A percentile compares a stretch with the other conserved stretches of the same genome.
phyloP scores from a whole-genome alignment of 2,888 invertebrate species.

The Andrena minutula region DNA sequence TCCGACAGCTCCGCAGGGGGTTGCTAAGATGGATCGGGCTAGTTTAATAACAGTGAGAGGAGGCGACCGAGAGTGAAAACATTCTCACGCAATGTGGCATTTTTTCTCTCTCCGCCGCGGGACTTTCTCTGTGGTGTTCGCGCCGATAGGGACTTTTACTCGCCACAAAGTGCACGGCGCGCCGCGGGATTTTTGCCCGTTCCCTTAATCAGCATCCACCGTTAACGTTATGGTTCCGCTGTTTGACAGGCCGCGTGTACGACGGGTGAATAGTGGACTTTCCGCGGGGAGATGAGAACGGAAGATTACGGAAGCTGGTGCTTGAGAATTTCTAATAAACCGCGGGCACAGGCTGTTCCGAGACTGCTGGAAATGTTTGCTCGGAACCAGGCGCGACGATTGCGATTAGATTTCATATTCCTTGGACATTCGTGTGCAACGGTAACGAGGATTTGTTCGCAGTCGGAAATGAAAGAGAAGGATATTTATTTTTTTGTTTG shows the following conservation, averaged over 20 bases:
- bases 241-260: slow-evolving; percentile 3
- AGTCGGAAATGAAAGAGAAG: no score
- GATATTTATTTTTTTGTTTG: no score
- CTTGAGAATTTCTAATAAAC: slow-evolving; percentile 21
- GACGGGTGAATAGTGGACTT: not conserved
- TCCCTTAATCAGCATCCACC: slow-evolving; percentile 30
- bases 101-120: slow-evolving; percentile 10
- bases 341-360: not conserved
- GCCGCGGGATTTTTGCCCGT: slow-evolving; percentile 2
- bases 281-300: slow-evolving; percentile 16
- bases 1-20: slow-evolving; percentile 15
- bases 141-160: slow-evolving; percentile 29
- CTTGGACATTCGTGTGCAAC: no score
- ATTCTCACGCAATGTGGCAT: slow-evolving; percentile 50
- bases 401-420: no score
- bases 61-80: slow-evolving; percentile 45
- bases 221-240: slow-evolving; percentile 18
- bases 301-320: slow-evolving; percentile 21
- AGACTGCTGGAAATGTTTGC: not conserved
- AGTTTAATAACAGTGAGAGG: slow-evolving; percentile 38
- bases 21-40: slow-evolving; percentile 31
- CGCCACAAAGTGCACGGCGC: slow-evolving; percentile 13
- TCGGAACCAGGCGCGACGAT: not conserved
- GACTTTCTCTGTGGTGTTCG: slow-evolving; percentile 45
- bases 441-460: no score